Evolutionary conservation across 2,113 vertebrate species (phyloP).

Genomic region (Phalacrocorax carbo): DNA sequence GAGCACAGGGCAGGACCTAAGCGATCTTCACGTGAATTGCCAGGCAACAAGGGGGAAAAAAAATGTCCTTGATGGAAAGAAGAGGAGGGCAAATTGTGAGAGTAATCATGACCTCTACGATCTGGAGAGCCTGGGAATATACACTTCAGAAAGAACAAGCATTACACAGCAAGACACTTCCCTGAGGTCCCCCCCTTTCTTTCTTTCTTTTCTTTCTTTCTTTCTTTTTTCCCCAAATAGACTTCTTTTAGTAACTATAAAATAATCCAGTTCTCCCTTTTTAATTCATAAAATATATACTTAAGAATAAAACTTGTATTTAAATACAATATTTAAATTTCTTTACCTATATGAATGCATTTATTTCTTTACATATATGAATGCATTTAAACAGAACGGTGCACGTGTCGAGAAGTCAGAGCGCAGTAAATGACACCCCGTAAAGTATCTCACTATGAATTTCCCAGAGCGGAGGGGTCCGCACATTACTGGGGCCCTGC

Average conservation of each 20-base stretch:
- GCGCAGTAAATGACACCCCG: background rate
- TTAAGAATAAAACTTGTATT: background rate
- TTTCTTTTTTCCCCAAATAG: rapidly evolving
- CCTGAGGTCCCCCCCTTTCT: background rate
- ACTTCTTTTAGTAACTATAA: background rate
- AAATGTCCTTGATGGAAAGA: slow-evolving; percentile 13
- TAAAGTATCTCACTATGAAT: background rate
- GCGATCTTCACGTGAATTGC: background rate
- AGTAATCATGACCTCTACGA: background rate
- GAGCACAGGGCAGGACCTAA: background rate
- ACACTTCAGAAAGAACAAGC: background rate
- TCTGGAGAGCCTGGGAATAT: slow-evolving; percentile 38
- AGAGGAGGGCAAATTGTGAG: background rate
- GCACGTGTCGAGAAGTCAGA: background rate
- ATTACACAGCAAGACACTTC: background rate
- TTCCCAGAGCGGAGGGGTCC: too few relatives aligned
- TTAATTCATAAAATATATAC: background rate
- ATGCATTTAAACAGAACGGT: background rate
- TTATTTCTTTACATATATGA: background rate
- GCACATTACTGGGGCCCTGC: background rate
- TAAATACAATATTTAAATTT: background rate
- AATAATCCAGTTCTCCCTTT: background rate
- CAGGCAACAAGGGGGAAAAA: background rate
- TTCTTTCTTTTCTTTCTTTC: background rate
- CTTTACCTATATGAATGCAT: rapidly evolving